Base-by-base conservation (phyloP, 2,888 invertebrate species). In the Deilephila elpenor region DNA sequence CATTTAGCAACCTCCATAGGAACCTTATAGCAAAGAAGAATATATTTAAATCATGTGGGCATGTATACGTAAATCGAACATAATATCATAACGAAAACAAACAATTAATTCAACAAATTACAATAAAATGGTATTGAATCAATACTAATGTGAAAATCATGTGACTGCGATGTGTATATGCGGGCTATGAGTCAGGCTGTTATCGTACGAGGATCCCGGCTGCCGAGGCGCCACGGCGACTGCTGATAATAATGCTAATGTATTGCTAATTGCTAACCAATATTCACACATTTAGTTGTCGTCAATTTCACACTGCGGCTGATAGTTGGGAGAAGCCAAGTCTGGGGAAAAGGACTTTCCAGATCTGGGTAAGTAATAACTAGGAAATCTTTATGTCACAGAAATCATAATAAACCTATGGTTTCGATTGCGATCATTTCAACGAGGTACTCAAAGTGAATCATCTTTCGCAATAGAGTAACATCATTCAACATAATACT, bases 151-250 rank as follows among this genome's bases (percentile, higher is more conserved):
- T 19, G 20, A 44, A 25, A 56, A 56, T 56, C 25, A 67, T 44
- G 56, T 56, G 29, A 53, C 8, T 5, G 61, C 25, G 2, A 17
- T 7, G 70, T 37, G 37, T n/a, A 0, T 34, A 59, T 32, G 32
- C 14, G 56, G 70, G 67, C 25, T 53, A 19, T 59, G 56, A 64
- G 34, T 71, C 62, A 61, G 71, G 56, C 61, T 60, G 60, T 70
- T 76, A 74, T 74, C 74, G 59, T 51, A 14, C 70, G 73, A 59
- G 60, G 70, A 64, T 17, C 59, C 56, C 59, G 56, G 70, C 70
- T 11, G 70, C 29, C n/a, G 56, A 32, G 70, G 70, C 70, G 70
- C 70, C 70, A 71, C 53, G 70, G 70, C 70, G 70, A 71, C 70
- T 59, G 59, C 70, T 44, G 67, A 67, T 67, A 67, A 20, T 51